A percentile compares a stretch with the other conserved stretches of the same genome.
phyloP scores from a whole-genome alignment of 2,888 invertebrate genomes.

The Omphaloscelis lunosa region DNA sequence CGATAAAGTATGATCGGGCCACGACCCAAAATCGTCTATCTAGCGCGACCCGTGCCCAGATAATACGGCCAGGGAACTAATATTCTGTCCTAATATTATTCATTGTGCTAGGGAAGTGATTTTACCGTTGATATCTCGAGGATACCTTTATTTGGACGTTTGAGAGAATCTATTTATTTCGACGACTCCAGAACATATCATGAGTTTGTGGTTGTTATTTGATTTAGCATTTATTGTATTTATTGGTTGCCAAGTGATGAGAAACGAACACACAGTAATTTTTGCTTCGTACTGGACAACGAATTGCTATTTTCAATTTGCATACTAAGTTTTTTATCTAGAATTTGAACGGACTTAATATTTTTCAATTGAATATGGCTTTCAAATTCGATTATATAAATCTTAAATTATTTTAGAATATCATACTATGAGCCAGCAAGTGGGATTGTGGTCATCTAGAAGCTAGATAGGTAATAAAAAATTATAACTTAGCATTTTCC shows the following conservation, averaged over 20 bases:
- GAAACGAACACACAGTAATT: neutral
- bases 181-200: too few species aligned
- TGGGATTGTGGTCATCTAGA: neutral
- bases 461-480: neutral
- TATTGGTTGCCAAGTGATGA: neutral
- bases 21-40: slow-evolving; percentile 35
- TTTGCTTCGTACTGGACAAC: neutral
- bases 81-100: slow-evolving; percentile 49
- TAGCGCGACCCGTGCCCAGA: slow-evolving; percentile 30
- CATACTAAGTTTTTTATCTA: neutral
- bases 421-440: neutral
- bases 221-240: neutral
- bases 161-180: neutral
- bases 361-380: neutral
- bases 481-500: neutral
- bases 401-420: neutral
- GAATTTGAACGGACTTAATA: neutral
- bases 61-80: slow-evolving; percentile 22
- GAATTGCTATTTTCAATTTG: neutral
- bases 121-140: slow-evolving; percentile 10
- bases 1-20: neutral
- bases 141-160: neutral
- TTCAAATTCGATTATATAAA: neutral
- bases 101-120: slow-evolving; percentile 21
- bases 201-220: neutral